phyloP scores from a whole-genome alignment of 2,113 vertebrate species.

The Mesembrinibis cayennensis region DNA sequence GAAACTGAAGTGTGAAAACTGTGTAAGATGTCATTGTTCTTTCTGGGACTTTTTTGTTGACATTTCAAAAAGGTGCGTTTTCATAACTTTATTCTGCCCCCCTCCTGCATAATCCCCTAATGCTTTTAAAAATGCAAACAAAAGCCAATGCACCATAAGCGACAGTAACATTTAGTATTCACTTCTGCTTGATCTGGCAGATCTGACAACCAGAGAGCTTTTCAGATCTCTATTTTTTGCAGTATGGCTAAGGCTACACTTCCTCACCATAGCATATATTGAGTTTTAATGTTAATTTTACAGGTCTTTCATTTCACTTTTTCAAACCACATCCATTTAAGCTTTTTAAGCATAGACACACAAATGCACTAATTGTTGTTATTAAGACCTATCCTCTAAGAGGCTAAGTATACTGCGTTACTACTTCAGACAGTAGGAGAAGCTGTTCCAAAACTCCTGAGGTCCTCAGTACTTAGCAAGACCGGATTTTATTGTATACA shows the following conservation, averaged over 20 bases:
- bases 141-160: neutral
- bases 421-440: neutral
- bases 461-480: neutral
- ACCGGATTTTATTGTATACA: neutral
- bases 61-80: neutral
- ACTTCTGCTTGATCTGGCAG: conserved; percentile 2
- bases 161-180: neutral
- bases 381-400: neutral
- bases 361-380: neutral
- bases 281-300: neutral
- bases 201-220: neutral
- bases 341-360: neutral
- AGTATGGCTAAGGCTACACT: neutral
- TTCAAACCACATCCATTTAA: neutral
- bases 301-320: conserved; percentile 19
- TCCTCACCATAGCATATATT: neutral
- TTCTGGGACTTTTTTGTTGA: neutral
- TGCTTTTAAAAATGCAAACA: neutral
- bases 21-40: neutral
- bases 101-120: neutral
- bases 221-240: conserved; percentile 8
- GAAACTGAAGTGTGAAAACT: neutral
- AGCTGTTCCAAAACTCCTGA: neutral
- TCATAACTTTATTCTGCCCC: neutral
- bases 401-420: neutral